Evolutionary conservation across 2,888 invertebrate species (phyloP).

Genomic region (Nezara viridula): DNA sequence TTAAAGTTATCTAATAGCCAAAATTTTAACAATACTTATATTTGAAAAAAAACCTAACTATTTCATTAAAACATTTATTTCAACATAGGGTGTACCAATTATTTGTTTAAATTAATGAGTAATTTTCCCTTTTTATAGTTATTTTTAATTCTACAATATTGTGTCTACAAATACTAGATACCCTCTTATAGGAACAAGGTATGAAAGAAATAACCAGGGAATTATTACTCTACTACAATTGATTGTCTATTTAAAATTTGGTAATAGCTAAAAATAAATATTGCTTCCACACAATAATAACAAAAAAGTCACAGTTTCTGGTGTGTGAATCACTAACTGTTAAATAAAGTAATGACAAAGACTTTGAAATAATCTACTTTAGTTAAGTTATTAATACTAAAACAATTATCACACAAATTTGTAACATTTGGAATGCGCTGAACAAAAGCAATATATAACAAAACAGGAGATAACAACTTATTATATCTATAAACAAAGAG

Average conservation of each 20-base stretch:
- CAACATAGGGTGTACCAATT: neutral
- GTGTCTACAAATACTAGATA: neutral
- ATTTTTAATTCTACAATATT: neutral
- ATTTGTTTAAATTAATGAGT: neutral
- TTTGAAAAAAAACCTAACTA: neutral
- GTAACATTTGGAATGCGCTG: conserved; percentile 41
- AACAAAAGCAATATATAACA: conserved; percentile 10
- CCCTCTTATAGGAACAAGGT: neutral
- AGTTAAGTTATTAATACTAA: conserved; percentile 16
- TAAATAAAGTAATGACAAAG: neutral
- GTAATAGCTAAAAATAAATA: neutral
- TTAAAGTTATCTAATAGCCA: neutral
- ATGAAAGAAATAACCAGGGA: neutral
- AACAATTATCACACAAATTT: conserved; percentile 42
- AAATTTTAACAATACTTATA: neutral
- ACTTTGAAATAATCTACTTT: neutral
- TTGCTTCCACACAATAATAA: neutral
- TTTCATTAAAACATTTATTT: neutral
- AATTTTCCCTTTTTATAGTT: neutral
- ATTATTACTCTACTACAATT: neutral
- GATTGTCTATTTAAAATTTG: neutral
- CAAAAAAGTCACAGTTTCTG: neutral
- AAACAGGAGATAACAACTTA: conserved; percentile 16
- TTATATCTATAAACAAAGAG: conserved; percentile 20
- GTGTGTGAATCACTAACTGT: neutral